phyloP scores from a whole-genome alignment of 2,797 vertebrate species.

The Ctenopoma kingsleyae region DNA sequence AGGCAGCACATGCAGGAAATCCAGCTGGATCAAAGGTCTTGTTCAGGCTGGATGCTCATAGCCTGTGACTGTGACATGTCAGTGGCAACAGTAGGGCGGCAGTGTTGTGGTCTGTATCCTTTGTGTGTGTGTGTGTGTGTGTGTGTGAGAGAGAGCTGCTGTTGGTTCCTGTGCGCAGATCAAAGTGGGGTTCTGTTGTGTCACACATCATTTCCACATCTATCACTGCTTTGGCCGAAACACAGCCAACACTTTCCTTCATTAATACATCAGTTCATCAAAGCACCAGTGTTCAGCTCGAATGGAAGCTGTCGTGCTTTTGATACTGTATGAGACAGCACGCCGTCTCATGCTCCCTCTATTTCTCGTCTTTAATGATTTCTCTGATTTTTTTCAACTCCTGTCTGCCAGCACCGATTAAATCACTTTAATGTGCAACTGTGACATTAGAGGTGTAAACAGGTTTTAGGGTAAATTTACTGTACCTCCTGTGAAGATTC shows the following conservation, averaged over 20 bases:
- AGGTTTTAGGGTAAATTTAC: background rate
- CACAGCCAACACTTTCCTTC: background rate
- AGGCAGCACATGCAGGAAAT: background rate
- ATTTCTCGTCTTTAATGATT: background rate
- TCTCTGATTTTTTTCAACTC: background rate
- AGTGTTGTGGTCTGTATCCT: background rate
- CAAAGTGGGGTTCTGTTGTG: background rate
- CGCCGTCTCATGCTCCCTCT: background rate
- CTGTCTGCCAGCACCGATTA: background rate
- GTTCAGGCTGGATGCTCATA: background rate
- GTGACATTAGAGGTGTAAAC: background rate
- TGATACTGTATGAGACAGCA: constrained; percentile 5
- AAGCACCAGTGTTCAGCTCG: constrained; percentile 1
- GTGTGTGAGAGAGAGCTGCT: background rate
- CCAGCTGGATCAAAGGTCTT: background rate
- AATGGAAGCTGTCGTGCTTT: constrained; percentile 2
- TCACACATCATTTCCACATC: constrained; percentile 15
- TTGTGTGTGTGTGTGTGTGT: constrained; percentile 2
- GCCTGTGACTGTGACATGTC: background rate
- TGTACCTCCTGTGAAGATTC: background rate
- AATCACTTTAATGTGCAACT: background rate
- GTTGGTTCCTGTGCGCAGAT: constrained; percentile 2
- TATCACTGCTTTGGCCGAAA: background rate
- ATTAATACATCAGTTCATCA: constrained; percentile 12
- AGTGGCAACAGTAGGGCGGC: background rate